phyloP scores from a whole-genome alignment of 2,888 invertebrate genomes.

The Meloe dianella region DNA sequence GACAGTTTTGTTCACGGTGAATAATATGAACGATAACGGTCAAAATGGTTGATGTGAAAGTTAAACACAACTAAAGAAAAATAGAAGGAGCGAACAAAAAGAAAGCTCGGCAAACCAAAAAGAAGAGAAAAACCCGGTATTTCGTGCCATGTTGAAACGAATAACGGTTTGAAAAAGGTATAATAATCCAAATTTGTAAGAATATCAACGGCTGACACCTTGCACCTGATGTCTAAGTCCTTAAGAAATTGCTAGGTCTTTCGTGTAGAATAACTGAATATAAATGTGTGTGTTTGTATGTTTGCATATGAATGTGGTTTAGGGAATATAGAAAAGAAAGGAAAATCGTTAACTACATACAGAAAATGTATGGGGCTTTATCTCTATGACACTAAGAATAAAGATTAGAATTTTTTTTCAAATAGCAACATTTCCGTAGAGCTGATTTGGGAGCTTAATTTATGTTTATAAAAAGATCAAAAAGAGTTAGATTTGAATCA shows the following conservation, averaged over 20 bases:
- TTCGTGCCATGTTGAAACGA: background rate
- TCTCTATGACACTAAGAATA: background rate
- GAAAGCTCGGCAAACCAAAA: background rate
- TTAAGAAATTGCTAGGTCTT: slow-evolving; percentile 28
- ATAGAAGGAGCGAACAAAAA: background rate
- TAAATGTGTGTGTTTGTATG: slow-evolving; percentile 18
- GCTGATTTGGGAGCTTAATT: background rate
- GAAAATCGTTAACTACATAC: background rate
- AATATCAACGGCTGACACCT: slow-evolving; percentile 16
- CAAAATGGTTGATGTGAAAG: background rate
- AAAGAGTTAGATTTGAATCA: background rate
- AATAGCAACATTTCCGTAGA: background rate
- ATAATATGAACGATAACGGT: slow-evolving; percentile 4
- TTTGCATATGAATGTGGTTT: slow-evolving; percentile 3
- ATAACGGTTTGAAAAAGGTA: background rate
- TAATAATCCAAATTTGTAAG: slow-evolving; percentile 1
- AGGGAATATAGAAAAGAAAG: background rate
- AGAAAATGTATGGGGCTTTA: background rate
- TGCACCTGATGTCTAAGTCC: slow-evolving; percentile 28
- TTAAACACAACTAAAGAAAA: background rate
- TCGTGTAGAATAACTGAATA: slow-evolving; percentile 32
- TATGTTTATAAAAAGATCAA: background rate
- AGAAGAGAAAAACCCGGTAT: background rate
- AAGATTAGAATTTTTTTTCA: background rate
- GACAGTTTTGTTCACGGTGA: background rate